Evolutionary conservation across 2,797 vertebrate genomes (phyloP).

Genomic region (Basileuterus tristriatus): DNA sequence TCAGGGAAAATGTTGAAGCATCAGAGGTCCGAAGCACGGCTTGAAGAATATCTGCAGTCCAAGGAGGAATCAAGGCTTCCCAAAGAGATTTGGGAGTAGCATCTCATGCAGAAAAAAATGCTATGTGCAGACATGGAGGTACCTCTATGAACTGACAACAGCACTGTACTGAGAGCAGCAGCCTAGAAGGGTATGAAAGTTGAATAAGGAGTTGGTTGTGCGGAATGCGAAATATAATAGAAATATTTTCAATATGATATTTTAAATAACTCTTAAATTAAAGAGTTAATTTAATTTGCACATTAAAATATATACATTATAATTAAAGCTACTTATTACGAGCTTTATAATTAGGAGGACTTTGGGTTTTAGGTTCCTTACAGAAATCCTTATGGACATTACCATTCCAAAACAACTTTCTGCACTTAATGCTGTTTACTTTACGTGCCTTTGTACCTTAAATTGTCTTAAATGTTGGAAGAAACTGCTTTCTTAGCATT

Average conservation of each 20-base stretch:
- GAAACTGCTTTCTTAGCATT: slow-evolving; percentile 33
- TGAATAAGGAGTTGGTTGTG: neutral
- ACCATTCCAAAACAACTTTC: neutral
- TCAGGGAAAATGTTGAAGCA: neutral
- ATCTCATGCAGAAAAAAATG: neutral
- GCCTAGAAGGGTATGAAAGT: neutral
- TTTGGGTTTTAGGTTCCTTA: neutral
- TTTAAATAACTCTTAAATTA: neutral
- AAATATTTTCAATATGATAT: neutral
- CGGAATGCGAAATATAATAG: neutral
- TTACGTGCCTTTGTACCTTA: neutral
- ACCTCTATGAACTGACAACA: neutral
- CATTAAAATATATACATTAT: neutral
- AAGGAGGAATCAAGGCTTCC: neutral
- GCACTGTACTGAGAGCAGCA: neutral
- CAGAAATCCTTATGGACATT: neutral
- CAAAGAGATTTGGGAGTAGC: neutral
- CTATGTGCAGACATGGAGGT: neutral
- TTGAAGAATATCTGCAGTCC: neutral
- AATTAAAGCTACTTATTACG: neutral
- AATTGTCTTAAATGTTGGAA: neutral
- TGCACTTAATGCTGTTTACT: neutral
- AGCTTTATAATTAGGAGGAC: neutral
- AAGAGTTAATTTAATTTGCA: too few species aligned
- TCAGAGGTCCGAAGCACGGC: neutral